These are phyloP conservation scores for Hypena proboscidalis DNA, from an alignment of 2,888 invertebrate genomes.

Conservation along the genomic window DNA sequence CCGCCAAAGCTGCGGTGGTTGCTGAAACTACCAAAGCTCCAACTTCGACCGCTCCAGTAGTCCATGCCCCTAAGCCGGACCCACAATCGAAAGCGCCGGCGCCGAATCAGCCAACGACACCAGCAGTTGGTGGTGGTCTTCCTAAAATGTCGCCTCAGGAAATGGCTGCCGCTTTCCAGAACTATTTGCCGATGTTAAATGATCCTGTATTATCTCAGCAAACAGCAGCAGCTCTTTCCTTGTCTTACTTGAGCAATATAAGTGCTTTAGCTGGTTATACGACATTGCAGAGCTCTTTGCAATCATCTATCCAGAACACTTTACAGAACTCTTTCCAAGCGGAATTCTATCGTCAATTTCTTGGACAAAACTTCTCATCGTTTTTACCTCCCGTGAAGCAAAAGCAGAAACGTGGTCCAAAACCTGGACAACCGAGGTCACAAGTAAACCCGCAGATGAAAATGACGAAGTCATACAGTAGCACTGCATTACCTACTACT, in stretches of 20 bases:
- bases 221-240: slow-evolving; percentile 68
- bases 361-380: slow-evolving; percentile 65
- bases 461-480: slow-evolving; percentile 50
- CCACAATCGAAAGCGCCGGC: slow-evolving; percentile 47
- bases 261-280: slow-evolving; percentile 68
- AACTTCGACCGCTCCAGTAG: slow-evolving; percentile 22
- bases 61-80: slow-evolving; percentile 52
- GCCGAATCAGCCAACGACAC: slow-evolving; percentile 24
- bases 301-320: slow-evolving; percentile 61
- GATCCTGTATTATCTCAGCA: slow-evolving; percentile 69
- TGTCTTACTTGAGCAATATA: slow-evolving; percentile 70
- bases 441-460: slow-evolving; percentile 44
- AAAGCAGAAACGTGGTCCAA: slow-evolving; percentile 75
- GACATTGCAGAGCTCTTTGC: slow-evolving; percentile 63
- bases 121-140: slow-evolving; percentile 43
- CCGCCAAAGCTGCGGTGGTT: slow-evolving; percentile 53
- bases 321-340: slow-evolving; percentile 73
- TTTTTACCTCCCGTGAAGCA: slow-evolving; percentile 67
- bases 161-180: slow-evolving; percentile 71
- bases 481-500: slow-evolving; percentile 1
- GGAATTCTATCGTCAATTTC: slow-evolving; percentile 74
- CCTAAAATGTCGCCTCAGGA: slow-evolving; percentile 72
- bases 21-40: slow-evolving; percentile 50
- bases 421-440: slow-evolving; percentile 41
- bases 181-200: slow-evolving; percentile 69